Percentiles rank a stretch among this genome's conserved stretches.
Evolutionary conservation across 2,797 vertebrate genomes (phyloP).

Genomic region (Aulostomus chinensis): DNA sequence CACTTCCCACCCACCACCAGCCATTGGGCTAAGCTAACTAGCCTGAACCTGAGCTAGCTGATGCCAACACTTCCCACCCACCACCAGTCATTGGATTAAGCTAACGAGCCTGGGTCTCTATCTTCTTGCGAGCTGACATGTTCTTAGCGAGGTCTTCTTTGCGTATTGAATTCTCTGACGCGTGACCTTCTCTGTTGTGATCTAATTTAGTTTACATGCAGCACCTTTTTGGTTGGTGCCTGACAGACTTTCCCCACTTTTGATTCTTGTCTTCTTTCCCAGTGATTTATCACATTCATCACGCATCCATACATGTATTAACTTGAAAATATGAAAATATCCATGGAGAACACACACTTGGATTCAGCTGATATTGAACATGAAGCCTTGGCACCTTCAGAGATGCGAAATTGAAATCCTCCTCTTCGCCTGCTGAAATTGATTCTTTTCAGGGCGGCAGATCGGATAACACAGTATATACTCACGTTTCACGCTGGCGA

Average conservation of each 20-base stretch:
- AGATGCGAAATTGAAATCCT: conserved; percentile 28
- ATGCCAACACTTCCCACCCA: no score
- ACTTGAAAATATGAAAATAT: neutral
- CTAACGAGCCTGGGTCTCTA: no score
- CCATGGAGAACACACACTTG: neutral
- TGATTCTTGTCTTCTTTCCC: neutral
- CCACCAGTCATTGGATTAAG: no score
- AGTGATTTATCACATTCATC: neutral
- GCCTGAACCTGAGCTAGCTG: no score
- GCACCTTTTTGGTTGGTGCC: no score
- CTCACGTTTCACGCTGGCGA: conserved; percentile 24
- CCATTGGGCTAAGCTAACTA: no score
- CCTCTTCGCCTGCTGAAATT: conserved; percentile 14
- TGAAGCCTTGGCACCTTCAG: neutral
- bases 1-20: no score
- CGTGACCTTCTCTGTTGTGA: no score
- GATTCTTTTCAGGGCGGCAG: conserved; percentile 32
- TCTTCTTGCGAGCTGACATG: no score
- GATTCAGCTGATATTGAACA: conserved; percentile 4
- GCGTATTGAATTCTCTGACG: no score
- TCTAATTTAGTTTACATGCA: neutral
- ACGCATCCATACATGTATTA: neutral
- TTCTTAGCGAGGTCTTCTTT: no score
- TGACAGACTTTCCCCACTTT: no score
- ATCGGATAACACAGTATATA: conserved; percentile 38